Evolutionary conservation across 2,113 vertebrate genomes (phyloP), one percentile per base, ranked within the genome.

Genomic region (Tenrec ecaudatus): DNA sequence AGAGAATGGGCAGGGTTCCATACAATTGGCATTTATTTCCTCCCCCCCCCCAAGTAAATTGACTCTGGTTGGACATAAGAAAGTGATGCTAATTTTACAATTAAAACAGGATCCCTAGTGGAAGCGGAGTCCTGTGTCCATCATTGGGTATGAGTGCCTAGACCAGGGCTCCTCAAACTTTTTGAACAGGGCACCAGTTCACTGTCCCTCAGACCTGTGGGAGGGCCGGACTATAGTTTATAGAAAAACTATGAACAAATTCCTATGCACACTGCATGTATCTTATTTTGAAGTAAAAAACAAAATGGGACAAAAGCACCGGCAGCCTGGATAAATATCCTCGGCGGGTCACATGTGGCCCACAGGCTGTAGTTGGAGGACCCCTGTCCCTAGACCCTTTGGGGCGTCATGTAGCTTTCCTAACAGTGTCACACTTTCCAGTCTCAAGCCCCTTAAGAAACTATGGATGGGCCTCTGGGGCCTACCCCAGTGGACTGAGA

Each of bases 1-100:
- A 82, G 62, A 73, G 93, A 95, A 33, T 19, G 43, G 40, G 43
- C 53, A 86, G 23, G 84, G 19, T 71, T 86, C 95, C 36, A 31
- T 25, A 36, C 84, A 15, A 23, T 68, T 66, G 40, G 66, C 80
- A 33, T 75, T n/a, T 14, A 19, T 81, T 29, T 38, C 20, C 62
- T 43, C 15, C 12, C 2, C 43, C 60, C 16, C 60, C 58, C 23
- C 22, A 84, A 76, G 29, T 68, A 31, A 84, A 19, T 62, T 79
- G 76, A n/a, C 2, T 84, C 40, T 94, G 73, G 86, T 8, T 84
- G 12, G 47, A 58, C 58, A 76, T 23, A 36, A 33, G 79, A 80
- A 83, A 69, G 40, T 43, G 80, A 77, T 94, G 82, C n/a, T 79
- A 66, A 89, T 66, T 57, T 86, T 66, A 85, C 29, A 40, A 64